Percentiles rank a stretch among this genome's conserved stretches.
phyloP scores from a whole-genome alignment of 2,113 vertebrate species.

The Heptranchias perlo region DNA sequence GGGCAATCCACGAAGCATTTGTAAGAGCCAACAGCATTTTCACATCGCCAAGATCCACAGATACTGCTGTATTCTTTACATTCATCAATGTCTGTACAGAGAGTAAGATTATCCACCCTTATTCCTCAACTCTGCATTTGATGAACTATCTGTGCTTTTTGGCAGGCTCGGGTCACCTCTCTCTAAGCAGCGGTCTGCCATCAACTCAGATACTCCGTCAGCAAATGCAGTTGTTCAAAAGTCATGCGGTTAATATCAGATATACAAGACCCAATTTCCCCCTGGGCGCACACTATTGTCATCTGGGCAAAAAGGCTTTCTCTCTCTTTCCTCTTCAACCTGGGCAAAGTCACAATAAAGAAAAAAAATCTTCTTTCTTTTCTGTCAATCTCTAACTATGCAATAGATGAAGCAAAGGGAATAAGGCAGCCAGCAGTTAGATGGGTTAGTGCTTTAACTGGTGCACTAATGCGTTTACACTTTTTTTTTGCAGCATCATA shows the following conservation, averaged over 20 bases:
- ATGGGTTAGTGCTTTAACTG: not conserved
- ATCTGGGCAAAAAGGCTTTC: too few species aligned
- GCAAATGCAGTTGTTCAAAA: not conserved
- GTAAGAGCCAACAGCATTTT: slow-evolving; percentile 46
- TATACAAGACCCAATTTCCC: not conserved
- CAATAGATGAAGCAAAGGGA: not conserved
- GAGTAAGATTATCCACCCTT: not conserved
- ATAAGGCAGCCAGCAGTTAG: not conserved
- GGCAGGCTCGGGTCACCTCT: not conserved
- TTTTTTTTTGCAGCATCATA: not conserved
- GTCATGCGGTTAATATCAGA: not conserved
- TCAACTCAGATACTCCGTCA: not conserved
- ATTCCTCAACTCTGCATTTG: not conserved
- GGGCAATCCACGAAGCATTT: slow-evolving; percentile 44
- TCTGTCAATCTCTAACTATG: not conserved
- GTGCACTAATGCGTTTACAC: not conserved
- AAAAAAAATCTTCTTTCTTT: not conserved
- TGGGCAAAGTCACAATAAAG: not conserved
- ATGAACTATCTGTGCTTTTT: not conserved
- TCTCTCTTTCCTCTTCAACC: too few species aligned
- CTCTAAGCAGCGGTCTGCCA: not conserved
- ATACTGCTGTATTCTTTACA: slow-evolving; percentile 43
- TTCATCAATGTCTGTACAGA: slow-evolving; percentile 49
- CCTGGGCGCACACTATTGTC: not conserved
- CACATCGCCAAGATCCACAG: slow-evolving; percentile 48